phyloP scores from a whole-genome alignment of 2,113 vertebrate species.

The Steatornis caripensis region DNA sequence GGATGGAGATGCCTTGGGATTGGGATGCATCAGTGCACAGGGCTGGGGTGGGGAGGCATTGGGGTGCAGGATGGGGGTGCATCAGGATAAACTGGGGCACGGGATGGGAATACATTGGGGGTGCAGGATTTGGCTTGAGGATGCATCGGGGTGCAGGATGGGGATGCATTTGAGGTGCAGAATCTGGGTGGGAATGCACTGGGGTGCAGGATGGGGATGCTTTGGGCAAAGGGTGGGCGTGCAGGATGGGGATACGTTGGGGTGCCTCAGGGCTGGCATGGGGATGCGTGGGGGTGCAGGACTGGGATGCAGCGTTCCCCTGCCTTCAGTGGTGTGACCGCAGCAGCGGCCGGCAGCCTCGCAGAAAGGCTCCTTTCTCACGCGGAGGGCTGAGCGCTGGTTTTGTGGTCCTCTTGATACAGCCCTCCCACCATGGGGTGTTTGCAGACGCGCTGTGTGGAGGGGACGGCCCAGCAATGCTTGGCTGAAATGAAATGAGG shows the following conservation, averaged over 20 bases:
- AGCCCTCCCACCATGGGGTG: neutral
- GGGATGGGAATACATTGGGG: too few relatives aligned
- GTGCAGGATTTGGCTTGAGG: neutral
- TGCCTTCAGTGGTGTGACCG: neutral
- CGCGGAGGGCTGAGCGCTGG: fast-evolving
- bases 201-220: neutral
- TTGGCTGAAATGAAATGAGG: neutral
- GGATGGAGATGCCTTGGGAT: neutral
- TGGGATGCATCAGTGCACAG: neutral
- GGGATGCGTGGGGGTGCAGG: neutral
- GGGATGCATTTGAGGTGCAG: neutral
- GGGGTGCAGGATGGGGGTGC: too few relatives aligned
- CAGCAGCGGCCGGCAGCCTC: too few relatives aligned
- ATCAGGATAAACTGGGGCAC: neutral
- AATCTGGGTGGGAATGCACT: too few relatives aligned
- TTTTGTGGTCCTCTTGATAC: neutral
- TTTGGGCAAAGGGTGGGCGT: neutral
- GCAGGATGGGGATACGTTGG: neutral
- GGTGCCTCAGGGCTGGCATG: neutral
- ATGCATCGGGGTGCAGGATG: neutral
- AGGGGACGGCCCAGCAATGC: neutral
- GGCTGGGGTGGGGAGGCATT: neutral
- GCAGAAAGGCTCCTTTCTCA: neutral
- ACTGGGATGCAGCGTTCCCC: neutral
- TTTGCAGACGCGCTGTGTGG: neutral